A percentile compares a stretch with the other conserved stretches of the same genome.
These are phyloP conservation scores for Brachyptera risi DNA, from an alignment of 2,888 invertebrate genomes.

Conservation along the genomic window DNA sequence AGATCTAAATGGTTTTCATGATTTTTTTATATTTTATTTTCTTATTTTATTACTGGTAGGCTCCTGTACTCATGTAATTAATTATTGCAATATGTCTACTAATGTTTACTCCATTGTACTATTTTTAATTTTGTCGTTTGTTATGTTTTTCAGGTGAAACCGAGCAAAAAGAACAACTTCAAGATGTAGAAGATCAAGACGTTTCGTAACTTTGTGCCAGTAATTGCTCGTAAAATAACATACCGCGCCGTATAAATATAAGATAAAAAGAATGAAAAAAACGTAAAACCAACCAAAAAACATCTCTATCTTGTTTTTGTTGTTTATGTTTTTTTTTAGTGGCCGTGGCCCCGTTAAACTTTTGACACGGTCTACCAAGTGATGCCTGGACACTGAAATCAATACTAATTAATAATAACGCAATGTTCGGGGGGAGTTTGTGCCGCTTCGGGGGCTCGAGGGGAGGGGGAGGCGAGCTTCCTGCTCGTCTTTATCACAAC, in stretches of 20 bases:
- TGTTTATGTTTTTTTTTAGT: too few relatives aligned
- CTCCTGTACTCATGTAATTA: not conserved
- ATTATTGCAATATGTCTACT: not conserved
- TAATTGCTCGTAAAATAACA: constrained; percentile 22
- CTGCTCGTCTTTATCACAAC: not conserved
- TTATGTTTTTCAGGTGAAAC: constrained; percentile 64
- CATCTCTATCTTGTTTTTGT: constrained; percentile 30
- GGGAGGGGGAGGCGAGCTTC: not conserved
- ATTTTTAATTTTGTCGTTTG: not conserved
- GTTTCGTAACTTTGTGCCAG: constrained; percentile 69
- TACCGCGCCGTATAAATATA: constrained; percentile 26
- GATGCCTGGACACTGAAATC: constrained; percentile 29
- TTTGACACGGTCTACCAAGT: constrained; percentile 22
- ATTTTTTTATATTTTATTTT: not conserved
- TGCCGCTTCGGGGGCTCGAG: not conserved
- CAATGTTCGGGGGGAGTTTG: constrained; percentile 15
- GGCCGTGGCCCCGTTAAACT: constrained; percentile 20
- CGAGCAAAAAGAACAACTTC: constrained; percentile 86
- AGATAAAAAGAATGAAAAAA: too few relatives aligned
- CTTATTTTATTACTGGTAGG: not conserved
- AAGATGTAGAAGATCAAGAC: constrained; percentile 93
- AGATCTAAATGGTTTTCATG: too few relatives aligned
- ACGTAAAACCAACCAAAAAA: constrained; percentile 28
- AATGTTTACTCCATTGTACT: not conserved
- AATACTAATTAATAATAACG: constrained; percentile 6